Conservation (phyloP, 2,888 invertebrate genomes). For the Lithophane socia region DNA sequence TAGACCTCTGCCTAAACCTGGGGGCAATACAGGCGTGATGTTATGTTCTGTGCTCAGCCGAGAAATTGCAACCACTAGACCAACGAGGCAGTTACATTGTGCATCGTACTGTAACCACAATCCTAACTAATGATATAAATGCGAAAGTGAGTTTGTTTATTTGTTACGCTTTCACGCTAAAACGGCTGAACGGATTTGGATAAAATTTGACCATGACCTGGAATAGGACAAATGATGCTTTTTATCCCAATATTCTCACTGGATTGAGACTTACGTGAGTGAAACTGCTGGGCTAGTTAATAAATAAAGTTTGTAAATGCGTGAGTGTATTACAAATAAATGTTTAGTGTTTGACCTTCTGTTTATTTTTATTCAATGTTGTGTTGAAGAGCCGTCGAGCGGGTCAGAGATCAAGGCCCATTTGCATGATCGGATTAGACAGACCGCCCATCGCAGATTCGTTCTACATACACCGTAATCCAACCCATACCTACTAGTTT, state of each 20-base stretch:
- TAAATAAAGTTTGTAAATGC: not conserved
- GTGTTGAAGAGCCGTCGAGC: slow-evolving; percentile 46
- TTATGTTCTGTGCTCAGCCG: not conserved
- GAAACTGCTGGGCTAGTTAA: not conserved
- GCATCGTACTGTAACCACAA: not conserved
- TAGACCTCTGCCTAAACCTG: too few relatives aligned
- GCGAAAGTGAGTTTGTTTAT: too few relatives aligned
- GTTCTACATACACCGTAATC: slow-evolving; percentile 16
- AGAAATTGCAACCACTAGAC: not conserved
- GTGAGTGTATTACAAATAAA: not conserved
- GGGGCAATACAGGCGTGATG: too few relatives aligned
- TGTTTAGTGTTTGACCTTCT: slow-evolving; percentile 21
- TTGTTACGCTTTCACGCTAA: too few relatives aligned
- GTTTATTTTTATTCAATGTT: not conserved
- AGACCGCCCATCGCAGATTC: slow-evolving; percentile 46
- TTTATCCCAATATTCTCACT: too few relatives aligned
- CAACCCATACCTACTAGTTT: not conserved
- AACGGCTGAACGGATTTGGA: too few relatives aligned
- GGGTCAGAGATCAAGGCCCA: slow-evolving; percentile 54
- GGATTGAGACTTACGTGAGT: too few relatives aligned
- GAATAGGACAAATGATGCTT: too few relatives aligned
- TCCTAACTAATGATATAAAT: too few relatives aligned
- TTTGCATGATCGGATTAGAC: slow-evolving; percentile 67
- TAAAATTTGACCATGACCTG: too few relatives aligned
- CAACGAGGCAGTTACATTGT: not conserved